Evolutionary conservation across 2,113 vertebrate genomes (phyloP), one percentile per base, ranked within the genome.

Genomic region (Phrynosoma blainvillii): DNA sequence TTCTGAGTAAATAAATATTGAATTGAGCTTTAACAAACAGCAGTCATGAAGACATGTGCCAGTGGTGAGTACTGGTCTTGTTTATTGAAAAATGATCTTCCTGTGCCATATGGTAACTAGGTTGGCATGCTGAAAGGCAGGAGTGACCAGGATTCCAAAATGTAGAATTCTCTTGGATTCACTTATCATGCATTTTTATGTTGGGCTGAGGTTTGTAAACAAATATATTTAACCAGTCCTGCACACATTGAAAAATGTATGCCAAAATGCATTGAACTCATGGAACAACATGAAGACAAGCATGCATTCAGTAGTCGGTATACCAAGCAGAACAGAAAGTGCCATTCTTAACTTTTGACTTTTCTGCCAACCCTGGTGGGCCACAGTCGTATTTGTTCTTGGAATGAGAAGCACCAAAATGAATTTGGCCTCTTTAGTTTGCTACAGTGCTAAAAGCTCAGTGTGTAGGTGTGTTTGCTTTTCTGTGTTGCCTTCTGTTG

Each of bases 401-500:
- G 18, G 42, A 14, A 27, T 84, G 79, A 47, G 52, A 74, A 54
- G 84, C 18, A 47, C 83, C 8, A 2, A 40, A 9, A 1, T 82
- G n/a, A n/a, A 40, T 89, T 76, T 27, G 82, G 62, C 70, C 62
- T 0, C 0, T 68, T 89, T 84, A 78, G 3, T 66, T 40, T 85
- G 30, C 84, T 76, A 47, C 52, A 1, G 84, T 89, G 75, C 42
- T 86, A 0, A 85, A 65, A 52, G 9, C 84, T 47, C 14, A 5
- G 0, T 30, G 2, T 62, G 40, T 59, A 79, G 68, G 54, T 85
- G 10, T 56, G 20, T 40, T 71, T 42, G 16, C 79, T 84, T 82
- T 84, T 4, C 54, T 65, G 3, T 74, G 76, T 42, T 74, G 85
- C n/a, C n/a, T 91, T 86, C 80, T 77, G 54, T 85, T 82, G 10